Base-by-base conservation (phyloP, 2,797 vertebrate species). In the Chaetodon trifasciatus region DNA sequence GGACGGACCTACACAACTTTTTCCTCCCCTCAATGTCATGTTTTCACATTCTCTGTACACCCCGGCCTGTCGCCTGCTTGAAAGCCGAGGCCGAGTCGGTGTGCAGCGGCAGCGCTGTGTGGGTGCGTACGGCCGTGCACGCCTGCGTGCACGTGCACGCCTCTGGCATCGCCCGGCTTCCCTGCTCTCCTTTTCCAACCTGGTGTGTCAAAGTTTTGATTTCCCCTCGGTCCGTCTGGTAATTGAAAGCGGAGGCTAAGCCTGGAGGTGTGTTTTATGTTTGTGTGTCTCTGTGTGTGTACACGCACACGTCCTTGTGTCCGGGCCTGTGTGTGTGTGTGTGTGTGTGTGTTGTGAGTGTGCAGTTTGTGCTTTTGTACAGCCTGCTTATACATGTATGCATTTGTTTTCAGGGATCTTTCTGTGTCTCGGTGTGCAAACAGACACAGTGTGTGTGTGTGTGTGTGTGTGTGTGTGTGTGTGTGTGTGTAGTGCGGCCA, bases 231-330 rank as follows among this genome's bases (percentile, higher is more conserved):
- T 24, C 88, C 24, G 62, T 72, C 83, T 89, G 80, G 88, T 94
- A 94, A 94, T 94, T 93, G 92, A 93, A 93, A 93, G 89, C 90
- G 89, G 88, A 83, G 89, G 89, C 89, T 81, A 83, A 91, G 91
- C 89, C 90, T 84, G 87, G 66, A 91, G 90, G 75, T 84, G 87
- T 92, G 86, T 90, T 87, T 23, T 83, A 47, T 82, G 63, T 70
- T 44, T 53, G 61, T 50, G 74, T 49, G 9, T 37, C 0, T 52
- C 39, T 44, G 62, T 60, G n/a, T 72, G 50, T 60, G 64, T 44
- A 13, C 42, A 6, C 37, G 12, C n/a, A 58, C 63, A 21, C 17
- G 6, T 53, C 32, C 28, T 17, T 44, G 69, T 78, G 70, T 57
- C 13, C 65, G 23, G 28, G 19, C 12, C 8, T 37, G 52, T 44